Conservation (phyloP, 2,888 invertebrate species). For the Leptopilina syphax region DNA sequence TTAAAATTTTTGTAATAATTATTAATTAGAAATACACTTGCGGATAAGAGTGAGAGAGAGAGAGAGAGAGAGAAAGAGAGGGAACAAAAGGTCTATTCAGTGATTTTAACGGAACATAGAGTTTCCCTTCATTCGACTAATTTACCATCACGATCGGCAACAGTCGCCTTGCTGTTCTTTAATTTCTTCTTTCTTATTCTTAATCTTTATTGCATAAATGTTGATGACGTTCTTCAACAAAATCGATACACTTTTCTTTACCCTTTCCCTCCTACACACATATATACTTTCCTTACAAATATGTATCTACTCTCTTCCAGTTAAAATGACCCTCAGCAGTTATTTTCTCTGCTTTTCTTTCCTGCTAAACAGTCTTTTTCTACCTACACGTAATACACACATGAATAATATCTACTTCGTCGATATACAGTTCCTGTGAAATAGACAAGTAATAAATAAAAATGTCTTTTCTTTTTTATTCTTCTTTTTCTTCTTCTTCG, state of each 20-base stretch:
- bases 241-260: slow-evolving; percentile 5
- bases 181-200: not conserved
- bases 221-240: not conserved
- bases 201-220: slow-evolving; percentile 22
- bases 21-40: too few species aligned
- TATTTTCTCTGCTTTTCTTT: not conserved
- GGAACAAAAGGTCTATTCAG: slow-evolving; percentile 28
- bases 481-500: not conserved
- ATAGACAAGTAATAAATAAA: slow-evolving; percentile 6
- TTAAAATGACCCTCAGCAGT: not conserved
- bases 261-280: not conserved
- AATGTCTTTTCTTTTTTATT: not conserved
- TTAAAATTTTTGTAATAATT: too few species aligned
- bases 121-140: slow-evolving; percentile 17
- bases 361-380: not conserved
- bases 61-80: not conserved
- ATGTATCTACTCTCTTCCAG: not conserved
- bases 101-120: not conserved
- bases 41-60: too few species aligned
- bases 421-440: slow-evolving; percentile 5
- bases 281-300: not conserved
- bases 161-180: slow-evolving; percentile 15
- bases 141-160: not conserved
- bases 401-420: slow-evolving; percentile 4
- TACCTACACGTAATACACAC: not conserved